phyloP scores from a whole-genome alignment of 2,113 vertebrate species.

The Lonchura striata region DNA sequence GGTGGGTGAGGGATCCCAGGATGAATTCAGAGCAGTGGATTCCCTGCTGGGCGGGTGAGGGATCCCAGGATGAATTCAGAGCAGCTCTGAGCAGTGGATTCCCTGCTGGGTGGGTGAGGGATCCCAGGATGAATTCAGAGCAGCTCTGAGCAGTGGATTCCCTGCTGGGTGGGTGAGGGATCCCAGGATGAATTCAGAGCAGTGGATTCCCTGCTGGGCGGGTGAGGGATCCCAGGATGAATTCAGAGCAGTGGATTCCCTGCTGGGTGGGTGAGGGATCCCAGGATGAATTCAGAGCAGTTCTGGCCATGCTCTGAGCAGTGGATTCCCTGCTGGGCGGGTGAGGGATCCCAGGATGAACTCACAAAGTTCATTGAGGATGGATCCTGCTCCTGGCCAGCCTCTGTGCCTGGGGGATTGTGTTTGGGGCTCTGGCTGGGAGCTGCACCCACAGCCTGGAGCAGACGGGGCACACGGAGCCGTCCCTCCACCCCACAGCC shows the following conservation, averaged over 20 bases:
- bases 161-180: not conserved
- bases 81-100: not conserved
- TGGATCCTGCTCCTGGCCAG: not conserved
- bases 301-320: not conserved
- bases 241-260: not conserved
- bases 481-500: not conserved
- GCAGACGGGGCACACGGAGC: accelerated
- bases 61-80: not conserved
- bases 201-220: not conserved
- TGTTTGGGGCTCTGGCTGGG: not conserved
- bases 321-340: not conserved
- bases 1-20: not conserved
- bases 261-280: not conserved
- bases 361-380: not conserved
- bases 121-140: not conserved
- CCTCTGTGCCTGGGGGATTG: not conserved
- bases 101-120: not conserved
- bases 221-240: not conserved
- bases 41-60: not conserved
- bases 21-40: not conserved
- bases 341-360: not conserved
- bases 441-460: not conserved
- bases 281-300: not conserved
- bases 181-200: not conserved
- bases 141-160: not conserved